Base-by-base conservation (phyloP, 2,113 vertebrate species). In the Sphaerodactylus townsendi region DNA sequence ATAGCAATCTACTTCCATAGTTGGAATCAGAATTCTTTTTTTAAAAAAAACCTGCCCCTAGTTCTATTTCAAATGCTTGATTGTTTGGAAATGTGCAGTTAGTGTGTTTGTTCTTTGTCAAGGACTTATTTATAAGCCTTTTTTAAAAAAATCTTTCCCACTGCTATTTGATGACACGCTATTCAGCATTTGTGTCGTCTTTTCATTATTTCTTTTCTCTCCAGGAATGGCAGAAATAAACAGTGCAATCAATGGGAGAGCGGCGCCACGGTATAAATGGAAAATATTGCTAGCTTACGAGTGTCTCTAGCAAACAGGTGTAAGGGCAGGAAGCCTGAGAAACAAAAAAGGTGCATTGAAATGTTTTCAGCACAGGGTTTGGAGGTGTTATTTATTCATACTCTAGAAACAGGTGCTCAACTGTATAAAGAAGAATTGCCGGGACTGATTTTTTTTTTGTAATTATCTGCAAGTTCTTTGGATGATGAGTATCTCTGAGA, bases 261-360 rank as follows among this genome's bases (percentile, higher is more conserved):
- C 79, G 3, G 11, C 41, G 19, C 41, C 82, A 37, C 68, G 65
- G 69, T 46, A 56, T 17, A 84, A 39, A 2, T 1, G 21, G 3
- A 46, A 84, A 84, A 71, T 35, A 1, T 48, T 50, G 39, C n/a
- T 41, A 23, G 74, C n/a, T 50, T 44, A 35, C 1, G 50, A 62
- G 30, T 77, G 73, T 71, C 15, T 62, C 75, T 77, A 62, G 68
- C 15, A 72, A 71, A 78, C 80, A 86, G 85, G 80, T 72, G 80
- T 82, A 72, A 82, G 75, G 56, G 41, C 53, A 78, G 81, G 73
- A 79, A 44, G 41, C 65, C 75, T 84, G 13, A 39, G 50, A 84
- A 84, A n/a, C 46, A 50, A 83, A 71, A 65, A 77, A 70, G 35
- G 50, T 84, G 23, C 66, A 62, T 13, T 19, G 76, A 69, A 72